Evolutionary conservation across 1,140 invertebrate species (phyloP), one percentile per base, ranked within the genome.

Genomic region (Pentalonia nigronervosa): DNA sequence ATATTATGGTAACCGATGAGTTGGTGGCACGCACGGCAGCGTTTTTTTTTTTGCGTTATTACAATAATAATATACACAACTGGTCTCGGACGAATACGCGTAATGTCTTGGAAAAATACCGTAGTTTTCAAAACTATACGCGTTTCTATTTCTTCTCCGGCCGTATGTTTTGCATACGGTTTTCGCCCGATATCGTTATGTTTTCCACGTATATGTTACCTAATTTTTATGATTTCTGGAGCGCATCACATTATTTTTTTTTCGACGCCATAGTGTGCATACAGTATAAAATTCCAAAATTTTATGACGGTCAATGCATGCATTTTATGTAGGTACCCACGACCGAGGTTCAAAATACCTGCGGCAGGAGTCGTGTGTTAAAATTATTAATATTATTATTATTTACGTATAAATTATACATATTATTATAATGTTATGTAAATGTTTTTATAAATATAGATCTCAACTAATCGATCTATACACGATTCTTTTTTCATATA

Each of bases 161-260:
- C 48, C 48, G 48, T 1, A 1, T 50, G 48, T 50, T 17, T 50
- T 20, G 14, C 17, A n/a, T 67, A 67, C 25, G 76, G 34, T 34
- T 83, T 83, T 83, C 34, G 81, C 7, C 36, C 21, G 23, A 84
- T 84, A 45, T 84, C 36, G 83, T 84, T 84, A 41, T 83, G 23
- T 30, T 41, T 84, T 84, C 23, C 41, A 25, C 34, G 41, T 84
- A 84, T 45, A 84, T 76, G 60, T 41, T n/a, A 45, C 41, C 25
- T 86, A 86, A 45, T 47, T 86, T 86, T 86, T 86, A 86, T 86
- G 84, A 45, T 86, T 86, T 86, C 45, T 86, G 23, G 84, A 36
- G 41, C 23, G 23, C 45, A 41, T 84, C 41, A 1, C 36, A 3
- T 84, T 84, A 76, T 84, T 86, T 86, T 86, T 86, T 86, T 86